These are phyloP conservation scores for Agrochola lychnidis DNA, from an alignment of 2,888 invertebrate genomes.

Conservation along the genomic window DNA sequence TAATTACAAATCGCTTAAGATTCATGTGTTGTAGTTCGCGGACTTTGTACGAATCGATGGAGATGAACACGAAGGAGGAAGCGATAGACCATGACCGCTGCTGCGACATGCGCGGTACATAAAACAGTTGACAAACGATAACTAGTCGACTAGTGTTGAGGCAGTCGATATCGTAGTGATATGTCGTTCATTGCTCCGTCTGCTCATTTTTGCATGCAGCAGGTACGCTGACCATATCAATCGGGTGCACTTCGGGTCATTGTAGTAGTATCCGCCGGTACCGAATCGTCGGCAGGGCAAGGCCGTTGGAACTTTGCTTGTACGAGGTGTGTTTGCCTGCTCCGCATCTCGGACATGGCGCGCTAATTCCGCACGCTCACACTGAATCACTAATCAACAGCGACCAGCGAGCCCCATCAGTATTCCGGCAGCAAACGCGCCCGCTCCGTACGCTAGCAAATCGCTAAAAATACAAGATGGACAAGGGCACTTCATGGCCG, in stretches of 20 bases:
- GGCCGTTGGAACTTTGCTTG: slow-evolving; percentile 59
- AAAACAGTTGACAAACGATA: slow-evolving; percentile 60
- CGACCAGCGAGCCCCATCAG: slow-evolving; percentile 78
- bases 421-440: slow-evolving; percentile 80
- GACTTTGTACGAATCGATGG: slow-evolving; percentile 63
- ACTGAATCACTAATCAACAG: slow-evolving; percentile 83
- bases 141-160: slow-evolving; percentile 48
- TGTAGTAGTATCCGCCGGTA: slow-evolving; percentile 24
- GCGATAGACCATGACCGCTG: slow-evolving; percentile 46
- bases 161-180: slow-evolving; percentile 43
- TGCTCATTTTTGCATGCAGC: slow-evolving; percentile 47
- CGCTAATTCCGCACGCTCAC: slow-evolving; percentile 87
- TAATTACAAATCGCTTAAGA: slow-evolving; percentile 67
- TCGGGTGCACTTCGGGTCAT: slow-evolving; percentile 23
- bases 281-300: slow-evolving; percentile 59
- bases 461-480: slow-evolving; percentile 87
- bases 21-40: slow-evolving; percentile 66
- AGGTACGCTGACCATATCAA: slow-evolving; percentile 15
- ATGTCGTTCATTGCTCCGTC: slow-evolving; percentile 61
- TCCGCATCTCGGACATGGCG: slow-evolving; percentile 82
- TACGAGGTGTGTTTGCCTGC: slow-evolving; percentile 66
- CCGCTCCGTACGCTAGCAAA: slow-evolving; percentile 79
- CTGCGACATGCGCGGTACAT: slow-evolving; percentile 65
- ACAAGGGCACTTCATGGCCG: slow-evolving; percentile 86
- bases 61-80: slow-evolving; percentile 74